Evolutionary conservation across 2,113 vertebrate species (phyloP), one percentile per base, ranked within the genome.

Genomic region (Lophura nycthemera): DNA sequence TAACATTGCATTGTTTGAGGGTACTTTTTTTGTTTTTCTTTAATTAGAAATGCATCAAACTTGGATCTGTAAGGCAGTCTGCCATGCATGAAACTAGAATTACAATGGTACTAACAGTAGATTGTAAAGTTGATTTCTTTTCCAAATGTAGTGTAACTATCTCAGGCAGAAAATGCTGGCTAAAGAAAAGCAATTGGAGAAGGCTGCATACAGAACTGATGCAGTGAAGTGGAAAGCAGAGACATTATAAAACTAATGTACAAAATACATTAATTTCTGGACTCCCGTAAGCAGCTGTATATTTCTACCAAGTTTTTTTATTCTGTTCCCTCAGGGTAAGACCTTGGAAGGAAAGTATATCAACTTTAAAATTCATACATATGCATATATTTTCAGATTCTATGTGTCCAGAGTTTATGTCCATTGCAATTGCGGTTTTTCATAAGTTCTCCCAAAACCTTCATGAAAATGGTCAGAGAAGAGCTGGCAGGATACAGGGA

Each of bases 1-100:
- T 66, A 95, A 54, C 32, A 75, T 34, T 30, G 38, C 61, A 76
- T 7, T 73, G 7, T 45, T 85, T 27, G 4, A 3, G 19, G 1
- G 45, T 50, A 54, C 15, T 30, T 4, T 43, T 57, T 24, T 45
- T 45, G 42, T 60, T 17, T 8, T 32, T 90, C 95, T 96, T 84
- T 65, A 92, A 96, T 91, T 87, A 96, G 64, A 93, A 95, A 61
- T 60, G 45, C 65, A 70, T 94, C 94, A 88, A 79, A 94, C n/a
- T 91, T 72, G 84, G 56, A 38, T 96, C 79, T 90, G 25, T 84
- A 89, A 92, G 60, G 45, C 43, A 83, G 56, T 59, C 71, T 74
- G 11, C 47, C 56, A 76, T 27, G 86, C 83, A 74, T 72, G 95
- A 96, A 97, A 92, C 32, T 43, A 86, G 59, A 91, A 95, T 86